These are phyloP conservation scores for Hydractinia symbiolongicarpus DNA, from an alignment of 30 jellyfish, hydroid and myxozoan genomes.

Conservation along the genomic window DNA sequence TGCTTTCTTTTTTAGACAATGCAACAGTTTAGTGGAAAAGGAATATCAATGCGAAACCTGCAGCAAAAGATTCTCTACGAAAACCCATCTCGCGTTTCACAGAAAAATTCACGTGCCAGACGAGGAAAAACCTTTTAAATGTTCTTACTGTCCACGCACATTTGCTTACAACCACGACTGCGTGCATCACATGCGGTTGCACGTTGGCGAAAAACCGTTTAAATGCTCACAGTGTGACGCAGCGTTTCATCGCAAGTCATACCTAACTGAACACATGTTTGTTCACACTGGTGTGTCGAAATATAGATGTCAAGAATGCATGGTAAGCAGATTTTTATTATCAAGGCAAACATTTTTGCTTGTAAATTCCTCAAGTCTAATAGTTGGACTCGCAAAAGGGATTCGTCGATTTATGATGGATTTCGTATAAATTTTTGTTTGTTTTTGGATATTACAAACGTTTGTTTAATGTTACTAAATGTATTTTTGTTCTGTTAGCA, in stretches of 20 bases:
- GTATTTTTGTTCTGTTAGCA: neutral
- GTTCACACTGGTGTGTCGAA: conserved; percentile 40
- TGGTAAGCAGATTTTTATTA: conserved; percentile 6
- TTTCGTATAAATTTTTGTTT: too few relatives aligned
- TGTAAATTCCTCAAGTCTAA: neutral
- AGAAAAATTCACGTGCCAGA: conserved; percentile 39
- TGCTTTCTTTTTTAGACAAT: conserved; percentile 10
- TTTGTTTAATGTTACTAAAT: too few relatives aligned
- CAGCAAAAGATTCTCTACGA: conserved; percentile 30
- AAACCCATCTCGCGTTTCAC: conserved; percentile 33
- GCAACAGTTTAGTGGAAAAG: conserved; percentile 39
- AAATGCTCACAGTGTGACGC: conserved; percentile 32
- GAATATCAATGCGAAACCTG: conserved; percentile 28
- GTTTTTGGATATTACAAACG: too few relatives aligned
- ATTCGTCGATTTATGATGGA: neutral
- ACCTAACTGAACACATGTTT: conserved; percentile 47
- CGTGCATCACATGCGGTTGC: conserved; percentile 42
- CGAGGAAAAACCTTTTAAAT: conserved; percentile 38
- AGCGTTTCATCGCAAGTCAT: conserved; percentile 40
- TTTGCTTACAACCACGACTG: conserved; percentile 41
- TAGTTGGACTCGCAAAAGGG: neutral
- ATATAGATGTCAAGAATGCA: conserved; percentile 25
- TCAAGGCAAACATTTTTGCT: neutral
- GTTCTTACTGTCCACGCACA: conserved; percentile 41
- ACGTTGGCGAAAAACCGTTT: conserved; percentile 43